These are phyloP conservation scores for Steromphala cineraria DNA, from an alignment of 2,888 invertebrate species.

Conservation along the genomic window DNA sequence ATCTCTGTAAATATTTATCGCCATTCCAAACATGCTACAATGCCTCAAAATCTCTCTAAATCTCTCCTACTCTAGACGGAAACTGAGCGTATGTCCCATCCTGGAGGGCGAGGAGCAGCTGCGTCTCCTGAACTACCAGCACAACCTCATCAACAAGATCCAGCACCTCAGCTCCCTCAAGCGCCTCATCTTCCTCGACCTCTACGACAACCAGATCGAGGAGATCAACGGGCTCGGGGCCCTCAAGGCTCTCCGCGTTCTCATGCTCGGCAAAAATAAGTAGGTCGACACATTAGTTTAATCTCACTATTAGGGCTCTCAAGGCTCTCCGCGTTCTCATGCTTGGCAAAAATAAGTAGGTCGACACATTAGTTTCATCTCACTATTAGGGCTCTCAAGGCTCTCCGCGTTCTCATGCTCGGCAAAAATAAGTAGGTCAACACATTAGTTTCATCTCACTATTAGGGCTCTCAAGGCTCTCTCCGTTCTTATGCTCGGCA, in stretches of 20 bases:
- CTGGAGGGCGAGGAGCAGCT: constrained; percentile 88
- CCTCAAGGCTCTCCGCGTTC: constrained; percentile 87
- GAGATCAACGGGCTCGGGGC: constrained; percentile 87
- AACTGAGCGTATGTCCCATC: constrained; percentile 88
- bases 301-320: not conserved
- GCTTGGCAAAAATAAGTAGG: constrained; percentile 80
- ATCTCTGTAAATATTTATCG: too few species aligned
- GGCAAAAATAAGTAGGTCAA: constrained; percentile 80
- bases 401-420: too few species aligned
- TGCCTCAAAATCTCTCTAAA: too few species aligned
- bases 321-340: too few species aligned
- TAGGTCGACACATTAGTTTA: constrained; percentile 59
- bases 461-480: too few species aligned
- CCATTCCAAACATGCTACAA: too few species aligned
- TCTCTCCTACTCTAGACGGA: constrained; percentile 74
- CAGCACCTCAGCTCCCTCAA: constrained; percentile 81
- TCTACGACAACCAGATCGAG: constrained; percentile 96
- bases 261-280: constrained; percentile 94
- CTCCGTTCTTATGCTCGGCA: constrained; percentile 76
- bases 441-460: not conserved
- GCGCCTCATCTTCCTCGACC: constrained; percentile 91
- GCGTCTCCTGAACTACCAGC: constrained; percentile 91
- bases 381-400: not conserved
- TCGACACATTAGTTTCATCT: not conserved
- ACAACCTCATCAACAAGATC: constrained; percentile 89